Base-by-base conservation (phyloP, 35 echinoderm and acorn worm species). In the Holothuria glaberrima region DNA sequence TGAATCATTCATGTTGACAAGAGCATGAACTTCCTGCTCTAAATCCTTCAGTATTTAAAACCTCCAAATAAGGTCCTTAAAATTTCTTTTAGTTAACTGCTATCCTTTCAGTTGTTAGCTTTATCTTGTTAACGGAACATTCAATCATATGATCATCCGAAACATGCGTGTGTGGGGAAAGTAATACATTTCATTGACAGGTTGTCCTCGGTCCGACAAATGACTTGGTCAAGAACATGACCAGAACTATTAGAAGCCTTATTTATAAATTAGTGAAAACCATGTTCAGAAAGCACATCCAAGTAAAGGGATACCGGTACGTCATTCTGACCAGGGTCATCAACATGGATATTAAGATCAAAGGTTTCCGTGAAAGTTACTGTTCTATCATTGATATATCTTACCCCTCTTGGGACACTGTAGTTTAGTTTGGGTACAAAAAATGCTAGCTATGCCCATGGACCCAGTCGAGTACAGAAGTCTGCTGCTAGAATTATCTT, bases 341-440 rank as follows among this genome's bases (percentile, higher is more conserved):
- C 80, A 14, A 59, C 80, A 61, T 83, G 80, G 25, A 83, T n/a
- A 20, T 83, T 83, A 18, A 83, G 48, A 83, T 83, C 80, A 33
- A 46, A 46, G 44, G 44, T 10, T 46, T 46, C 44, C 44, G 10
- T 4, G 44, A 4, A 46, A 46, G 44, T 10, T 46, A 46, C 44
- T 46, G n/a, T n/a, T n/a, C n/a, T n/a, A n/a, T n/a, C n/a, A n/a
- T n/a, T n/a, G n/a, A n/a, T n/a, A n/a, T n/a, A n/a, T n/a, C n/a
- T n/a, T n/a, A n/a, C n/a, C n/a, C n/a, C n/a, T n/a, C n/a, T n/a
- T n/a, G n/a, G n/a, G n/a, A n/a, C n/a, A n/a, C n/a, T n/a, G n/a
- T n/a, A n/a, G n/a, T n/a, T n/a, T n/a, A n/a, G n/a, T n/a, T n/a
- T n/a, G n/a, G n/a, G n/a, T n/a, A n/a, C n/a, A n/a, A n/a, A n/a